Evolutionary conservation across 2,888 invertebrate genomes (phyloP).

Genomic region (Nasonia oneida): DNA sequence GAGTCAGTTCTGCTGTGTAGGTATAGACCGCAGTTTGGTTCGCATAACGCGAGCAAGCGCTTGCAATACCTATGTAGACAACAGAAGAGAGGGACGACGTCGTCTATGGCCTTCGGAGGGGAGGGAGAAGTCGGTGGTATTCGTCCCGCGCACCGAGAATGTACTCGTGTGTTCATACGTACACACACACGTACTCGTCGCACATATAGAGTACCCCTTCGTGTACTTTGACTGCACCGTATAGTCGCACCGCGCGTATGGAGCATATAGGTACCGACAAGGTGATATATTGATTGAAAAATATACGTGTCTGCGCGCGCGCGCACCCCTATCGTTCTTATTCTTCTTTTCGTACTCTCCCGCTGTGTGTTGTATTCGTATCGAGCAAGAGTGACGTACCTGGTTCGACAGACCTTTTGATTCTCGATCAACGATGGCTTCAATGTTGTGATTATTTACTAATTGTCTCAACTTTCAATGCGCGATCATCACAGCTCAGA

Average conservation of each 20-base stretch:
- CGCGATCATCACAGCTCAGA: neutral
- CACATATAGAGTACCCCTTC: neutral
- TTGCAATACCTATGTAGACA: neutral
- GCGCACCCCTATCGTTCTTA: slow-evolving; percentile 17
- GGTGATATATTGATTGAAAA: slow-evolving; percentile 61
- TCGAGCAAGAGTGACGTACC: neutral
- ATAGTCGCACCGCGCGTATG: neutral
- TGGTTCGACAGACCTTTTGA: neutral
- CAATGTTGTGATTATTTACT: neutral
- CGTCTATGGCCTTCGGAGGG: slow-evolving; percentile 8
- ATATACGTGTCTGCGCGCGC: neutral
- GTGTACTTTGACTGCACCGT: slow-evolving; percentile 29
- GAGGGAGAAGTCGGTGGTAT: neutral
- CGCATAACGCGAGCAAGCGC: neutral
- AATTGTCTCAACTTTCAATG: neutral
- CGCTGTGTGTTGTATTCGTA: neutral
- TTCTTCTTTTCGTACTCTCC: neutral
- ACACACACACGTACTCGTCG: neutral
- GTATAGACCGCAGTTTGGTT: neutral
- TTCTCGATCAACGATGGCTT: neutral
- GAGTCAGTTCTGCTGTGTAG: too few species aligned
- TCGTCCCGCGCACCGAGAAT: neutral
- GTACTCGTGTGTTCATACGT: neutral
- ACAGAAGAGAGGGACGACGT: neutral
- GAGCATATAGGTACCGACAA: slow-evolving; percentile 43